phyloP scores from a whole-genome alignment of 1,140 invertebrate species.

The Galleria mellonella region DNA sequence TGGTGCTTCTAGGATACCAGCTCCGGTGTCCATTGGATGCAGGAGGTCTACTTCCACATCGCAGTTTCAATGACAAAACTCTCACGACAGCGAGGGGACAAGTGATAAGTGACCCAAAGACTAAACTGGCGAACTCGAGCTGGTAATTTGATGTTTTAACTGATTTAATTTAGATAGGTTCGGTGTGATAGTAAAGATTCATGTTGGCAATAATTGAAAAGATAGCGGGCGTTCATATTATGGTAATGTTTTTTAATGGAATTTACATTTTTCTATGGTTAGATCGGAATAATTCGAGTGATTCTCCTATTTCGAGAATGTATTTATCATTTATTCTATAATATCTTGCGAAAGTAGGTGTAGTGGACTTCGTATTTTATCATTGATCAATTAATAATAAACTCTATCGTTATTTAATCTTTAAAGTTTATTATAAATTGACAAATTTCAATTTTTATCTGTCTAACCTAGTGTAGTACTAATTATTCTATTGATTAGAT shows the following conservation, averaged over 20 bases:
- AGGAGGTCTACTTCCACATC: constrained; percentile 62
- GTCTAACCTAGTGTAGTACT: constrained; percentile 24
- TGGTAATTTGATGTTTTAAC: constrained; percentile 10
- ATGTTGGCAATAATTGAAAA: constrained; percentile 14
- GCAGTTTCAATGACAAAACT: constrained; percentile 56
- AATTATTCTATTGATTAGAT: constrained; percentile 33
- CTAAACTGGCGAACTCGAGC: constrained; percentile 12
- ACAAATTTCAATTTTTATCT: not conserved
- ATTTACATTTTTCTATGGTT: too few species aligned
- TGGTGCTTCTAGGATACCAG: constrained; percentile 74
- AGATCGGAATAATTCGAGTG: too few species aligned
- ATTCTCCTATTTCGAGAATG: too few species aligned
- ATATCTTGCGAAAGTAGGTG: not conserved
- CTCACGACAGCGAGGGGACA: constrained; percentile 13
- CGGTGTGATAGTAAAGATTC: constrained; percentile 21
- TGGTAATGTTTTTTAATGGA: too few species aligned
- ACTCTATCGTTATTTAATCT: too few species aligned
- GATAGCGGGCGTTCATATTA: too few species aligned
- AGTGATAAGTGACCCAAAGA: constrained; percentile 28
- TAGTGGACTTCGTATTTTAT: constrained; percentile 1
- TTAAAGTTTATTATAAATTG: not conserved
- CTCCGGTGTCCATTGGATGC: constrained; percentile 71
- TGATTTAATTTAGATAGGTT: constrained; percentile 8
- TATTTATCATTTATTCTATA: too few species aligned
- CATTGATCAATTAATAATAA: too few species aligned